phyloP scores from a whole-genome alignment of 2,113 vertebrate genomes.

The Lepus timidus region DNA sequence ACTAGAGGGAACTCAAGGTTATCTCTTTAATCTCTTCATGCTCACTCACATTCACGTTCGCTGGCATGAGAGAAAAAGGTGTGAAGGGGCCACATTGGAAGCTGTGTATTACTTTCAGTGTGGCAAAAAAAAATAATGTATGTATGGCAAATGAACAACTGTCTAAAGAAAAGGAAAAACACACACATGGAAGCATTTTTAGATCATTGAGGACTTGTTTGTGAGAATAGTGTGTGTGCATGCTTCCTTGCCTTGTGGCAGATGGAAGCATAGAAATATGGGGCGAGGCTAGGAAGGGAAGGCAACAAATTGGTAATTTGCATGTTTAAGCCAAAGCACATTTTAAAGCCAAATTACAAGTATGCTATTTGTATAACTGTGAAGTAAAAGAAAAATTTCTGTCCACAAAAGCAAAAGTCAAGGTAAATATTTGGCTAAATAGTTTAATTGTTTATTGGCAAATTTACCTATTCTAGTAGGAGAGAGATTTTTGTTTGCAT shows the following conservation, averaged over 20 bases:
- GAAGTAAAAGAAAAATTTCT: constrained; percentile 26
- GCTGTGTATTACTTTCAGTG: not conserved
- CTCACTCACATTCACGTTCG: not conserved
- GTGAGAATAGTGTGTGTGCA: not conserved
- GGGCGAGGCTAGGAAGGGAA: not conserved
- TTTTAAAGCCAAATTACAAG: constrained; percentile 56
- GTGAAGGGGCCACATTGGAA: not conserved
- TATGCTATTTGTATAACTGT: constrained; percentile 25
- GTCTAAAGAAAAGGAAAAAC: not conserved
- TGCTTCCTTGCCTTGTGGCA: not conserved
- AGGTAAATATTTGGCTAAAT: constrained; percentile 43
- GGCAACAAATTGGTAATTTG: constrained; percentile 5
- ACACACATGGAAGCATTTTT: not conserved
- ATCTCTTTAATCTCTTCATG: not conserved
- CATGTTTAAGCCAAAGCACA: not conserved
- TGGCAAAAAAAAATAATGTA: not conserved
- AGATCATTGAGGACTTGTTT: not conserved
- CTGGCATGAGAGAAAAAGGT: not conserved
- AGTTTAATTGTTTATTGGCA: not conserved
- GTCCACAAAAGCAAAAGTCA: not conserved
- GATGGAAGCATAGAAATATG: not conserved
- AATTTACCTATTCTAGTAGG: not conserved
- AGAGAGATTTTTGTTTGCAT: not conserved
- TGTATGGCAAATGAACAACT: not conserved
- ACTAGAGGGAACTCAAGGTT: constrained; percentile 11